Percentiles rank a stretch among this genome's conserved stretches.
Conservation (phyloP, 2,113 vertebrate species). For the Passer domesticus region DNA sequence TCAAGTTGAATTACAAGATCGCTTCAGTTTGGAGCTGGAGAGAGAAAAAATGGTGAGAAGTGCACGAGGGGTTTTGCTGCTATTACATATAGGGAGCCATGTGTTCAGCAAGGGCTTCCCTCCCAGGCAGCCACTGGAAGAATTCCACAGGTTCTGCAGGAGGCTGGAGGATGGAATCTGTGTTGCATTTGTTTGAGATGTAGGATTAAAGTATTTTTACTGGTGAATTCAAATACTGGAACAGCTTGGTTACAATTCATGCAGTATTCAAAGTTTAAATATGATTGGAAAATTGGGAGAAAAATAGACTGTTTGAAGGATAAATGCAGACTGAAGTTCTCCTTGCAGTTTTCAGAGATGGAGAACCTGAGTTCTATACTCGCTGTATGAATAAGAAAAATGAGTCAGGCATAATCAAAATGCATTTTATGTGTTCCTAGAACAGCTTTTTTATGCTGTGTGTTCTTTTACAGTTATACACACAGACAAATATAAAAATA, state of each 20-base stretch:
- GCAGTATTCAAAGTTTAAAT: background rate
- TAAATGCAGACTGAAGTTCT: background rate
- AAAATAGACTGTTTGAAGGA: background rate
- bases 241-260: background rate
- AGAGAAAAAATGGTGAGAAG: constrained; percentile 87
- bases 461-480: background rate
- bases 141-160: background rate
- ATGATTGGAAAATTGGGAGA: background rate
- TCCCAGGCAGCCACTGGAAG: background rate
- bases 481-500: background rate
- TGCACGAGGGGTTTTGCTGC: rapidly evolving
- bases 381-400: background rate
- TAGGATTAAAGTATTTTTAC: background rate
- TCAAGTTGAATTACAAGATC: constrained; percentile 90
- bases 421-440: background rate
- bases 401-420: background rate
- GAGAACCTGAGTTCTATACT: background rate
- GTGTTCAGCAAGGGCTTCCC: background rate
- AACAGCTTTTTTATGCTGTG: background rate
- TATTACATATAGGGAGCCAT: background rate
- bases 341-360: background rate
- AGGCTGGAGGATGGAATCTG: background rate
- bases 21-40: constrained; percentile 89
- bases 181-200: rapidly evolving
- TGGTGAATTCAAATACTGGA: background rate